Evolutionary conservation across 1,140 invertebrate species (phyloP).

Genomic region (Neotoxoptera formosana): DNA sequence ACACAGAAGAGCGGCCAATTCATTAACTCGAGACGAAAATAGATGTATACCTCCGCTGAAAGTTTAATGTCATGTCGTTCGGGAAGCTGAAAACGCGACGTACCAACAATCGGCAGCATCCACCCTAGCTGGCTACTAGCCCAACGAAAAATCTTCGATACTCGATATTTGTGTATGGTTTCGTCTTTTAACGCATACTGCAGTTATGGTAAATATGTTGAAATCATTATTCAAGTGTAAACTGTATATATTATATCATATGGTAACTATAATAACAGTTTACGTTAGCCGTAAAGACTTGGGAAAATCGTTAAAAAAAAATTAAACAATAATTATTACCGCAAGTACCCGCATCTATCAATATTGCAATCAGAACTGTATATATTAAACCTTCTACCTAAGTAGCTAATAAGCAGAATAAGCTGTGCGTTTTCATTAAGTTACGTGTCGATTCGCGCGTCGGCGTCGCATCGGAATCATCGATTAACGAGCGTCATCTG

Average conservation of each 20-base stretch:
- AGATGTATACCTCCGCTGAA: constrained; percentile 23
- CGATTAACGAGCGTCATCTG: constrained; percentile 10
- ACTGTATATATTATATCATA: neutral
- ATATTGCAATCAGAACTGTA: neutral
- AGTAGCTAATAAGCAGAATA: neutral
- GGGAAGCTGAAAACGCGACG: neutral
- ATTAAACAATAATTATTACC: neutral
- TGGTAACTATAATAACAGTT: neutral
- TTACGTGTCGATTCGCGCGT: neutral
- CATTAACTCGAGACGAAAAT: constrained; percentile 50
- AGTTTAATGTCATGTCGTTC: constrained; percentile 42
- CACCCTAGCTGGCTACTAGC: constrained; percentile 6
- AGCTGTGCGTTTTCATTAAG: neutral
- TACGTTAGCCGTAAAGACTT: neutral
- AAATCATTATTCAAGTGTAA: neutral
- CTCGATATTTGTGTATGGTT: neutral
- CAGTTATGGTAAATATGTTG: neutral
- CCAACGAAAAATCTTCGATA: constrained; percentile 30
- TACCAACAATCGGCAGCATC: constrained; percentile 2
- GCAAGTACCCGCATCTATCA: neutral
- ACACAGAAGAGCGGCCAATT: constrained; percentile 23
- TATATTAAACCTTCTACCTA: neutral
- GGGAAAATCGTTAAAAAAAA: neutral
- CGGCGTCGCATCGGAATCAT: neutral
- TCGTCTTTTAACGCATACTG: neutral